Conservation (phyloP, 2,888 invertebrate genomes). For the Drosophila trichaetosa region DNA sequence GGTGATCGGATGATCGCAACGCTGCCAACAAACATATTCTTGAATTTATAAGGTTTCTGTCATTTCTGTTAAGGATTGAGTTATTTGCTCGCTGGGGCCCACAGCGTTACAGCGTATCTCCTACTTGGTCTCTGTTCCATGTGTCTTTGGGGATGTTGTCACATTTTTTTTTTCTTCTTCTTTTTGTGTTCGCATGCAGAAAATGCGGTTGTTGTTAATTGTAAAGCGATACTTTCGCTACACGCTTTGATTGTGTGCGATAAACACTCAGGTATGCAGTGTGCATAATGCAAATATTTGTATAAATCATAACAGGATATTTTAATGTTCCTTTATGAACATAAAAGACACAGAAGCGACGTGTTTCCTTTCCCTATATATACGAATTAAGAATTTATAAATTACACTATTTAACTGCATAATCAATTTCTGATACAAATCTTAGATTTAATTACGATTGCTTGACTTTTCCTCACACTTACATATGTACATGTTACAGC, state of each 20-base stretch:
- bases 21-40: conserved; percentile 59
- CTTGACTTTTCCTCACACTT: not conserved
- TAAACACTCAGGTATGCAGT: conserved; percentile 38
- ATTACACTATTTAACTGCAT: not conserved
- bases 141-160: conserved; percentile 56
- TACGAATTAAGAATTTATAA: not conserved
- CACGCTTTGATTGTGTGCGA: conserved; percentile 47
- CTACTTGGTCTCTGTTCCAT: conserved; percentile 2
- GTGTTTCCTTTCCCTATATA: not conserved
- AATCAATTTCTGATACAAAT: not conserved
- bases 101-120: conserved; percentile 7
- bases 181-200: conserved; percentile 54
- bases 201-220: conserved; percentile 68
- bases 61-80: conserved; percentile 78
- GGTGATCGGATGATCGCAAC: conserved; percentile 40
- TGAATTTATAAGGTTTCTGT: conserved; percentile 79
- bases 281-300: conserved; percentile 56
- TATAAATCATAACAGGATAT: conserved; percentile 57
- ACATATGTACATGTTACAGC: not conserved
- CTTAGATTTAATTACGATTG: not conserved
- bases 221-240: conserved; percentile 68
- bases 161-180: conserved; percentile 12
- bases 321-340: conserved; percentile 49
- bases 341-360: conserved; percentile 16
- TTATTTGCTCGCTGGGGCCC: conserved; percentile 64